phyloP scores from a whole-genome alignment of 2,113 vertebrate species.

The Catharus minimus region DNA sequence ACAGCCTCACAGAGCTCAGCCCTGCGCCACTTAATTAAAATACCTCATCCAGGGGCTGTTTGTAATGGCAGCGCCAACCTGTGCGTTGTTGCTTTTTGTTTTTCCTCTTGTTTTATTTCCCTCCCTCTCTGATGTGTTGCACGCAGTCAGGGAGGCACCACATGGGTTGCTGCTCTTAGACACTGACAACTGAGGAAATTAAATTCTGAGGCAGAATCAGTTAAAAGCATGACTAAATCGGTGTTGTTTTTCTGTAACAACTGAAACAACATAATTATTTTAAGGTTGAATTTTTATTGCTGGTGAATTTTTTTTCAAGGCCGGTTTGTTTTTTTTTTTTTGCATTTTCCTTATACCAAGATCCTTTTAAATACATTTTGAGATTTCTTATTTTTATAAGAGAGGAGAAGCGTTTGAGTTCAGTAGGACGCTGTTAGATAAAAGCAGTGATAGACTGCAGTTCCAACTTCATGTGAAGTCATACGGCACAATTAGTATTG shows the following conservation, averaged over 20 bases:
- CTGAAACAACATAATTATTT: constrained; percentile 37
- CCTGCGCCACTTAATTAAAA: constrained; percentile 32
- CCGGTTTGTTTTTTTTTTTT: background rate
- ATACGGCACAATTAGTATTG: background rate
- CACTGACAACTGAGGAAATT: constrained; percentile 55
- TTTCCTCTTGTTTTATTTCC: background rate
- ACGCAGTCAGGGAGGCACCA: background rate
- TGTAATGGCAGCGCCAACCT: background rate
- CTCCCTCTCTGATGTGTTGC: background rate
- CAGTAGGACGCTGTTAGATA: background rate
- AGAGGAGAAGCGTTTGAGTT: background rate
- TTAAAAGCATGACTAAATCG: constrained; percentile 21
- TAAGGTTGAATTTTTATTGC: constrained; percentile 17
- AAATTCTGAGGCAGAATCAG: constrained; percentile 29
- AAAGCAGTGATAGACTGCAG: background rate
- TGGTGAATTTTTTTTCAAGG: background rate
- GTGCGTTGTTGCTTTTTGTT: background rate
- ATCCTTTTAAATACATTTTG: background rate
- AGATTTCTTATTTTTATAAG: background rate
- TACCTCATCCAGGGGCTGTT: constrained; percentile 14
- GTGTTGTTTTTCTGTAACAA: constrained; percentile 46
- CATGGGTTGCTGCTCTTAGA: background rate
- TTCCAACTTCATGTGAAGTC: background rate
- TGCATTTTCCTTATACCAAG: background rate
- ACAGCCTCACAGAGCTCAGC: background rate